A percentile compares a stretch with the other conserved stretches of the same genome.
phyloP scores from a whole-genome alignment of 2,113 vertebrate species.

The Gopherus flavomarginatus region DNA sequence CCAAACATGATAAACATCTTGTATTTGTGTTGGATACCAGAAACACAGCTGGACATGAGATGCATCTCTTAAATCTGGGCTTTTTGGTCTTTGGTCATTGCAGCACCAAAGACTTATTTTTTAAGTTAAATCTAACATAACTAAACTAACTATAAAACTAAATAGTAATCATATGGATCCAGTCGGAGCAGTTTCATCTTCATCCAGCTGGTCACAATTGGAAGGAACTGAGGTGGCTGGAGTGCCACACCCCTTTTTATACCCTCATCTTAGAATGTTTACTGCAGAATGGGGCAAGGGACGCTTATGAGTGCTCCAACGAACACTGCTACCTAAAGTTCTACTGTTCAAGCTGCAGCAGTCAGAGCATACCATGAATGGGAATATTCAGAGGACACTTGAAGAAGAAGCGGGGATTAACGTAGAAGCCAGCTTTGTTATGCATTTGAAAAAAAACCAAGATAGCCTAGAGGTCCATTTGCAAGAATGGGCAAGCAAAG shows the following conservation, averaged over 20 bases:
- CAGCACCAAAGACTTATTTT: not conserved
- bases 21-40: not conserved
- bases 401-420: not conserved
- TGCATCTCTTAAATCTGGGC: not conserved
- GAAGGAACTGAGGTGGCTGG: too few relatives aligned
- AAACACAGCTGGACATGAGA: not conserved
- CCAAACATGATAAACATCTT: not conserved
- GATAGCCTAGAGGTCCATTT: not conserved
- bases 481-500: not conserved
- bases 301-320: too few relatives aligned
- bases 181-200: too few relatives aligned
- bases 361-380: too few relatives aligned
- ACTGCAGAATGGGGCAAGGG: too few relatives aligned
- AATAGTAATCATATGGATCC: not conserved
- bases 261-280: too few relatives aligned
- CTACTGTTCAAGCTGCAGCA: too few relatives aligned
- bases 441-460: not conserved
- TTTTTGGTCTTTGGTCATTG: not conserved
- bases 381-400: too few relatives aligned
- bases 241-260: too few relatives aligned
- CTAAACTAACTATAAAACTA: not conserved
- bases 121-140: not conserved
- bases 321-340: too few relatives aligned
- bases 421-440: not conserved
- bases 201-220: too few relatives aligned